Evolutionary conservation across 2,888 invertebrate species (phyloP), one percentile per base, ranked within the genome.

Genomic region (Punctoribates punctum): DNA sequence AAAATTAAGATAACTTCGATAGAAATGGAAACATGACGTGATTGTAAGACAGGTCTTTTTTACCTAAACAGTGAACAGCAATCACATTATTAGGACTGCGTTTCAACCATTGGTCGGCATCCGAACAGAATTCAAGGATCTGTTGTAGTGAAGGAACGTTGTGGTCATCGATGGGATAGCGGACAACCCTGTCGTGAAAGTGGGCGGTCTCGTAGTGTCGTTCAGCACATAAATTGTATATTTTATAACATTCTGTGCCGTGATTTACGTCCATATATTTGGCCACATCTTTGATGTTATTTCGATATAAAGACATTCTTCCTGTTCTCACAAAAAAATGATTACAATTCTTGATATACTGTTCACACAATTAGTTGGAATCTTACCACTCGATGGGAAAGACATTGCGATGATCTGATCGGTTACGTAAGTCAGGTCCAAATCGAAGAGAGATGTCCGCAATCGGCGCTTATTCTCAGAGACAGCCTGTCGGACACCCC

Each of bases 211-310:
- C 84, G 79, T 86, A 86, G 29, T 82, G 82, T 73, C 84, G 82
- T 80, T 86, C 86, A 81, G 85, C 85, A 79, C 86, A 86, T 25
- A 86, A 80, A 79, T 86, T 86, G 81, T 85, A 86, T 6, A 86
- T 82, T 80, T 83, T 85, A 81, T 85, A 86, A 79, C 84, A 84
- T 65, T 82, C 83, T 67, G 81, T 80, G 29, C 78, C 78, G 80
- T 86, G 86, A 77, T 85, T 85, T 25, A 82, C 82, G 77, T 86
- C 83, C 78, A 86, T 82, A 80, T 86, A 86, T 46, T 84, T 80
- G 15, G 84, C 85, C 9, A 86, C 86, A 80, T 86, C 86, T 85
- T 86, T 81, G n/a, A 79, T 79, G 29, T 65, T 75, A 65, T 86
- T 86, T 78, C 86, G 82, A 80, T 86, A 86, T 73, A 85, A 79